A percentile compares a stretch with the other conserved stretches of the same genome.
Conservation (phyloP, 1,140 invertebrate genomes). For the Megathymus violae region DNA sequence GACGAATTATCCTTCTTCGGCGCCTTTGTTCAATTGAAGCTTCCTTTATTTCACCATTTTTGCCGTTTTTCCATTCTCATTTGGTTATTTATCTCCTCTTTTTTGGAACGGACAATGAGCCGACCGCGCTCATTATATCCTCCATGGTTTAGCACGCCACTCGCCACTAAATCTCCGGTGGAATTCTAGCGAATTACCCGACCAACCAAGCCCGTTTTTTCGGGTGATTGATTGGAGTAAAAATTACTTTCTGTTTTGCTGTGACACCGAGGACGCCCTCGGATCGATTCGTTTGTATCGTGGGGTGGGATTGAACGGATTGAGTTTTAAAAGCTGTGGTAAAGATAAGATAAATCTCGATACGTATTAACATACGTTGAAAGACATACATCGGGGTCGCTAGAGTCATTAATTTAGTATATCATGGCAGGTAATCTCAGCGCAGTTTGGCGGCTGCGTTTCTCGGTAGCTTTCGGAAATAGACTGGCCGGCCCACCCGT, state of each 20-base stretch:
- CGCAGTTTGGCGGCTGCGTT: slow-evolving; percentile 51
- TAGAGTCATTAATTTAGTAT: slow-evolving; percentile 68
- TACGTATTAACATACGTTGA: slow-evolving; percentile 57
- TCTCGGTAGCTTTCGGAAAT: slow-evolving; percentile 70
- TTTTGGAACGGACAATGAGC: slow-evolving; percentile 77
- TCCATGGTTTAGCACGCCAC: slow-evolving; percentile 70
- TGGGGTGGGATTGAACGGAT: slow-evolving; percentile 44
- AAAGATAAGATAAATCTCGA: slow-evolving; percentile 58
- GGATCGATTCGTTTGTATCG: slow-evolving; percentile 52
- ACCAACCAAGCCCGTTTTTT: slow-evolving; percentile 69
- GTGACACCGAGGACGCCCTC: slow-evolving; percentile 44
- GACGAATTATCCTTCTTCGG: slow-evolving; percentile 80
- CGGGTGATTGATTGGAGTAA: slow-evolving; percentile 78
- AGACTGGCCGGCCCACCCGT: slow-evolving; percentile 71
- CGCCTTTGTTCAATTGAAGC: slow-evolving; percentile 81
- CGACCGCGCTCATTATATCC: slow-evolving; percentile 72
- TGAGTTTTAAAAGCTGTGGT: slow-evolving; percentile 45
- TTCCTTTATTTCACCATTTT: slow-evolving; percentile 80
- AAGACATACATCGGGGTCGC: slow-evolving; percentile 58
- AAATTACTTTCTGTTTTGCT: slow-evolving; percentile 76
- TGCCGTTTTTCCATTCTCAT: slow-evolving; percentile 80
- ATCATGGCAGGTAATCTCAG: slow-evolving; percentile 69
- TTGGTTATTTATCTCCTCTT: slow-evolving; percentile 81
- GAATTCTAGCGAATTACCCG: slow-evolving; percentile 82
- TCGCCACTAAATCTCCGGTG: slow-evolving; percentile 75